Conservation (phyloP, 53 echinoderm and acorn worm genomes). For the Hippasteria phrygiana region DNA sequence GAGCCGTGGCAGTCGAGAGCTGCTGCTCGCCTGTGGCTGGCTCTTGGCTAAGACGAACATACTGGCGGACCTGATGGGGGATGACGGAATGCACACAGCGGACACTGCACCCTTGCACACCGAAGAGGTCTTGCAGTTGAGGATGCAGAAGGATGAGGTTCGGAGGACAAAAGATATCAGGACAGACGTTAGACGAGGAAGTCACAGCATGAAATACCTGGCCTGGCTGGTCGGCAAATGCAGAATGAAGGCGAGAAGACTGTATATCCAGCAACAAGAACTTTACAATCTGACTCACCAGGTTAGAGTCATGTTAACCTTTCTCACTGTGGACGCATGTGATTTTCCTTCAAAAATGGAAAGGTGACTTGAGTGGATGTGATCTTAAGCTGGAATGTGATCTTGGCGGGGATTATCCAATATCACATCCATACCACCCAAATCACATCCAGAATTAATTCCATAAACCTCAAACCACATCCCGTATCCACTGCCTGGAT, state of each 20-base stretch:
- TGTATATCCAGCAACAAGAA: conserved; percentile 72
- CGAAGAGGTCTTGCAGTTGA: conserved; percentile 9
- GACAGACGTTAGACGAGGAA: neutral
- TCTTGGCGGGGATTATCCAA: too few species aligned
- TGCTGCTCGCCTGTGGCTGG: conserved; percentile 77
- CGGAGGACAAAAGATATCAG: neutral
- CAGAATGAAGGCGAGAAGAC: conserved; percentile 61
- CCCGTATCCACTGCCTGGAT: too few species aligned
- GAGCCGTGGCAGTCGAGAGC: conserved; percentile 67
- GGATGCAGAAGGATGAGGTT: neutral
- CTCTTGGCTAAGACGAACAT: conserved; percentile 68
- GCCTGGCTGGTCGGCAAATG: conserved; percentile 72
- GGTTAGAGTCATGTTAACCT: conserved; percentile 23
- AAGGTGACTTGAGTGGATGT: too few species aligned
- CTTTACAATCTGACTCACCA: conserved; percentile 65
- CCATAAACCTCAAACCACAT: too few species aligned
- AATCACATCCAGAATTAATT: too few species aligned
- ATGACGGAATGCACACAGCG: neutral
- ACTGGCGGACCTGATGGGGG: conserved; percentile 27
- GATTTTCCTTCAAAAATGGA: too few species aligned
- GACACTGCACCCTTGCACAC: conserved; percentile 47
- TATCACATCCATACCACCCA: too few species aligned
- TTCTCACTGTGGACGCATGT: too few species aligned
- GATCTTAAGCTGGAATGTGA: too few species aligned
- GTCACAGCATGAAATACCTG: conserved; percentile 44